These are phyloP conservation scores for Mustela erminea DNA, from an alignment of 2,797 vertebrate species.

Conservation along the genomic window DNA sequence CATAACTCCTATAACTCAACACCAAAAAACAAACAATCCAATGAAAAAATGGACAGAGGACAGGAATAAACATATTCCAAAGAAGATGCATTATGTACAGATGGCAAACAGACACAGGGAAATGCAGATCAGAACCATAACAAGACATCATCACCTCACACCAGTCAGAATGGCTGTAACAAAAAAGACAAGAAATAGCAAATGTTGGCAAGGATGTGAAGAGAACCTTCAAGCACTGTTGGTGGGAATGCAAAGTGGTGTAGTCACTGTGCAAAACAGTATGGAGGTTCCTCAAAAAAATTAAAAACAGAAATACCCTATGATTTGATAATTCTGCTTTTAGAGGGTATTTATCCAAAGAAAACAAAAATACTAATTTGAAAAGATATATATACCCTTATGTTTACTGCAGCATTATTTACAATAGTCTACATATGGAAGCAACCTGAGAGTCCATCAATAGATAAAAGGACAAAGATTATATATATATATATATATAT, in stretches of 20 bases:
- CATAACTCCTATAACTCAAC: neutral
- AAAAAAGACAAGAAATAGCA: neutral
- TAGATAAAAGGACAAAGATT: neutral
- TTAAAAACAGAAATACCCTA: neutral
- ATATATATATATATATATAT: neutral
- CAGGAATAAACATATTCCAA: neutral
- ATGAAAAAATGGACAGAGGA: neutral
- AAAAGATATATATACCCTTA: neutral
- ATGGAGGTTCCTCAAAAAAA: neutral
- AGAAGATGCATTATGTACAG: neutral
- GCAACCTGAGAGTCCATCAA: neutral
- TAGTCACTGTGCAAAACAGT: neutral
- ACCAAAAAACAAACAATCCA: neutral
- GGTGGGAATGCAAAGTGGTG: neutral
- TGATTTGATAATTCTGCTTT: neutral
- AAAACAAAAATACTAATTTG: neutral
- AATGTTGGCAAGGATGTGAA: neutral
- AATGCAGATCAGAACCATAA: neutral
- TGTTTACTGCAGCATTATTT: neutral
- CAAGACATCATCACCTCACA: neutral
- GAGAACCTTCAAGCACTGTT: neutral
- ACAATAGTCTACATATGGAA: neutral
- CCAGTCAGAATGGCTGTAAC: neutral
- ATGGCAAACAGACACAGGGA: neutral
- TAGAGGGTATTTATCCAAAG: neutral